Evolutionary conservation across 2,113 vertebrate genomes (phyloP), one percentile per base, ranked within the genome.

Genomic region (Melanerpes aurifrons): DNA sequence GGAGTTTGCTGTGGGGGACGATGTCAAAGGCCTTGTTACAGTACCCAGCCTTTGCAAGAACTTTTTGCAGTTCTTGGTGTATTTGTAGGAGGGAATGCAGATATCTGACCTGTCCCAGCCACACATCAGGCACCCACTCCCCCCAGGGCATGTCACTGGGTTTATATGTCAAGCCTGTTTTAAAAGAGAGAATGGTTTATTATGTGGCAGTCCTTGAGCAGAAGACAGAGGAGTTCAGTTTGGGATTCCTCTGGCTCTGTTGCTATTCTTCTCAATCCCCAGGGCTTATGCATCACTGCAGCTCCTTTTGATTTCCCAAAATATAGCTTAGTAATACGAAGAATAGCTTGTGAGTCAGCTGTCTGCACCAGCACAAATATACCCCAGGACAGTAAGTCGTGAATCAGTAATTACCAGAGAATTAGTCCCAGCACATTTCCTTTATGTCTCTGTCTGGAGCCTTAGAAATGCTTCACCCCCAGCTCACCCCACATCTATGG

Each of bases 281-380:
- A 57, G 54, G 64, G 68, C 37, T 82, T 82, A 48, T 64, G 32
- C 20, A 57, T 48, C n/a, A 70, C 37, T 73, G 54, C 75, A 89
- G 53, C 73, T 87, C 43, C 63, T 83, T 93, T 81, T 58, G n/a
- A 58, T 92, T 95, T 94, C 92, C 93, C 25, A 78, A 66, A 94
- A 78, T 78, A 92, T 63, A 66, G 7, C 53, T 83, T 75, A 64
- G 32, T 82, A 91, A 92, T 85, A 71, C 10, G 68, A 93, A 82
- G 57, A 89, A 85, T 24, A 86, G 43, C 24, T 57, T 92, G 64
- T 68, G 68, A 77, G 92, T 85, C 89, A 85, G 47, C 78, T 91
- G 57, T 86, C 82, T 87, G 10, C 58, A 57, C 25, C 43, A 87
- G 57, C 53, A 67, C 25, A 89, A 91, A 92, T 79, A 61, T 67